Evolutionary conservation across 64 coral and sea anemone genomes (phyloP), one percentile per base, ranked within the genome.

Genomic region (Montipora foliosa): DNA sequence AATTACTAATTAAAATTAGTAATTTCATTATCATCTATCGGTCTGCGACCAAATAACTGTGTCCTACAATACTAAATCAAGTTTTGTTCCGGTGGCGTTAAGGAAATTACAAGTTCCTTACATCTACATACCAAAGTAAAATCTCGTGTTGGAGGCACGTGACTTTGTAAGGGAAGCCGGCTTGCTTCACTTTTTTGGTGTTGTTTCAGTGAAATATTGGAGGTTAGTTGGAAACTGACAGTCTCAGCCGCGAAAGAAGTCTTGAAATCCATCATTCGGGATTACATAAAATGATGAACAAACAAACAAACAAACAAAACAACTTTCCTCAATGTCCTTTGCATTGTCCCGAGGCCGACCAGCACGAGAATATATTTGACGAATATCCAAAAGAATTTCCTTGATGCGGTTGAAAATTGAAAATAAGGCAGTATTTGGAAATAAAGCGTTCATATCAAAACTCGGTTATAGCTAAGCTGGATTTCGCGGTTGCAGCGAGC

Each of bases 401-500:
- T 70, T 48, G 19, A 49, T 70, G 44, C 66, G 10, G 11, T 13
- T 47, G 21, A 57, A 57, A 57, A 8, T 11, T 57, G 53, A 11
- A 6, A 71, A 67, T 37, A 46, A 47, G 24, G 6, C 3, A 61
- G 5, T 67, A 49, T 70, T 85, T 44, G 60, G 16, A 44, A 70
- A 66, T 85, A 21, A 70, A 64, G 60, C 4, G 20, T 57, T 76
- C 4, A 12, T 7, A 12, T 64, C 53, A 64, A 84, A 82, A 84
- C 17, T 68, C 15, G 22, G 3, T 47, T 69, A 47, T 4, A 57
- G 53, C 61, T 68, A 47, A 67, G 81, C 6, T 84, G 81, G 81
- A 84, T 84, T 85, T 85, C 82, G 82, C 82, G 82, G 82, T 45
- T 85, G 82, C 66, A 85, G 62, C 82, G 22, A 85, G 82, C 82